Conservation (phyloP, 2,888 invertebrate genomes). For the Sphaerophoria taeniata region DNA sequence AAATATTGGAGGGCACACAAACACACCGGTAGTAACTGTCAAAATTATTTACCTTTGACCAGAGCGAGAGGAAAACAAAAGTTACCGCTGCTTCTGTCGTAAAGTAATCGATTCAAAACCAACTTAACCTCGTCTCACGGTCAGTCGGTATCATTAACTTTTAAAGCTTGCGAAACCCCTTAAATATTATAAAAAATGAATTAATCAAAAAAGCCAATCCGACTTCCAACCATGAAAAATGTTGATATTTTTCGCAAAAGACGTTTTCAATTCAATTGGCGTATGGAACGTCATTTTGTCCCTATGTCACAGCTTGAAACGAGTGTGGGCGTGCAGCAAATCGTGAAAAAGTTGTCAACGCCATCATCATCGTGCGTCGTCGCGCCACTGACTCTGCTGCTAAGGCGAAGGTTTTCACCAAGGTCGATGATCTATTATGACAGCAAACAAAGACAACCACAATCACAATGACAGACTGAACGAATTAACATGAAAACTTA, state of each 20-base stretch:
- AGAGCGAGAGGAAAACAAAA: constrained; percentile 30
- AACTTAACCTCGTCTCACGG: constrained; percentile 62
- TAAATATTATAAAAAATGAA: constrained; percentile 34
- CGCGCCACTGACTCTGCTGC: constrained; percentile 5
- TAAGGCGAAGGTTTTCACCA: constrained; percentile 74
- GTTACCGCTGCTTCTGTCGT: neutral
- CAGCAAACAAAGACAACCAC: constrained; percentile 1
- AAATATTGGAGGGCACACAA: constrained; percentile 44
- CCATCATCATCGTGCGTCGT: neutral
- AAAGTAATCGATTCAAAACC: constrained; percentile 43
- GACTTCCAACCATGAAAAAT: constrained; percentile 9
- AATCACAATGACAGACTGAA: constrained; percentile 27
- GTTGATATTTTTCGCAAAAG: constrained; percentile 48
- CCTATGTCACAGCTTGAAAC: constrained; percentile 15
- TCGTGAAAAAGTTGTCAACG: constrained; percentile 37
- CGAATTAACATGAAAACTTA: constrained; percentile 43
- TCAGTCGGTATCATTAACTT: constrained; percentile 9
- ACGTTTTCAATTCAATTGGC: constrained; percentile 38
- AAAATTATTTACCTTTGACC: constrained; percentile 30
- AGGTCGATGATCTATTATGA: constrained; percentile 71
- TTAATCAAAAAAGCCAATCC: constrained; percentile 26
- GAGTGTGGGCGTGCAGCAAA: constrained; percentile 59
- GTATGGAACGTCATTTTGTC: constrained; percentile 5
- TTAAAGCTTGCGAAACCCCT: constrained; percentile 57
- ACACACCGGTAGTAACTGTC: constrained; percentile 43